Evolutionary conservation across 2,888 invertebrate species (phyloP), one percentile per base, ranked within the genome.

Genomic region (Microctonus brassicae): DNA sequence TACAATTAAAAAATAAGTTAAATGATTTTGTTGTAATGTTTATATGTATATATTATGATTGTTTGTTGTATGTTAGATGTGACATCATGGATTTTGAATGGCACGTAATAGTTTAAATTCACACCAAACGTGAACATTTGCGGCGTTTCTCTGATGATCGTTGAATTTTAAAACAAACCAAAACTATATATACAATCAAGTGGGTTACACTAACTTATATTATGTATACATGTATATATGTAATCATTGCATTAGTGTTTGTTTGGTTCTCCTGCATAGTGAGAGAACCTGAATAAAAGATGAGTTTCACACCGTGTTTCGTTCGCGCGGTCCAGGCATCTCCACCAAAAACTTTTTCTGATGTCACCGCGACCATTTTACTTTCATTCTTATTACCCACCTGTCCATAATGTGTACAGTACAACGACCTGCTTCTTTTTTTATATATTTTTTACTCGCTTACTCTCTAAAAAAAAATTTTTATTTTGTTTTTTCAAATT

Each of bases 291-390:
- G 83, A 84, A 84, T 84, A 84, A 84, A 83, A 84, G 84, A 84
- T 84, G 84, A 84, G 84, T 83, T 84, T 84, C 85, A 85, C 85
- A 85, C 85, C 83, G 84, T 79, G 78, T 76, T 81, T 81, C 81
- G 81, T 83, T 81, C 83, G 82, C 81, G 81, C 64, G 57, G 26
- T 36, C 65, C 53, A 66, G 64, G 42, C 36, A 73, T 63, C 57
- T 53, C 36, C 36, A 63, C 66, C 53, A 57, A 64, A 58, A 11
- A 52, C 22, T 67, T 73, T 69, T 34, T 65, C 36, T 55, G 26
- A n/a, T 52, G 29, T 47, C 34, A 55, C 55, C 55, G 22, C 13
- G 47, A 33, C 17, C 52, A 17, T 33, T 47, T 52, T 64, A 52
- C 26, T 52, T 17, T 52, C 20, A 52, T 33, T 26, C 5, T 55